Base-by-base conservation (phyloP, 2,797 vertebrate genomes). In the Prunella strophiata region DNA sequence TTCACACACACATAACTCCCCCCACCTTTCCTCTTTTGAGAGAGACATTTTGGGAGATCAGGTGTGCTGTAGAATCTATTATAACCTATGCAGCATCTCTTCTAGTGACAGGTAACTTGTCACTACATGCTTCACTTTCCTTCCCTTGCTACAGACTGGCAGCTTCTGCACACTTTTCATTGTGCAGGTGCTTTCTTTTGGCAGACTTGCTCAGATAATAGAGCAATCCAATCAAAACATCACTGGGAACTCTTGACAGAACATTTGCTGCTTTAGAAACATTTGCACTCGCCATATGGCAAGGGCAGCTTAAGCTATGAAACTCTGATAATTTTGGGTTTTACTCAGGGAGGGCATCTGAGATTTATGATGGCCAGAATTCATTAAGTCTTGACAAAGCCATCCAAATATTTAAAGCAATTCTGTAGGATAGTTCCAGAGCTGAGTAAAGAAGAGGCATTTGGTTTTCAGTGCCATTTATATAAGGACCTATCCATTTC, bases 201-300 rank as follows among this genome's bases (percentile, higher is more conserved):
- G 97, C 97, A 96, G 94, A 89, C 90, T 52, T 93, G 34, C 75
- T 91, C 96, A 97, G 95, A 94, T 97, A 97, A 97, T 91, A 96
- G 94, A 98, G 95, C 96, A 96, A 97, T 97, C 97, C 93, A 96
- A 97, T 96, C 96, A 96, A 97, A 98, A 95, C 87, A 94, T 95
- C 96, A 96, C 89, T 62, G 76, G 94, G 84, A 96, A 96, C 82
- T 92, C 88, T 85, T 96, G 97, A 96, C 96, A 96, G 95, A 97
- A 96, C 97, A 97, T 96, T 97, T 97, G 97, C 96, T 96, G 84
- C 96, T 97, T 97, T 96, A 90, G 95, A 97, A 98, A 96, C 96
- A 95, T 98, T 98, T 96, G 95, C 94, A 93, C 92, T 97, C 95
- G 57, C 90, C 98, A 98, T 97, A 98, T 98, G 97, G 96, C 89